A percentile compares a stretch with the other conserved stretches of the same genome.
phyloP scores from a whole-genome alignment of 2,888 invertebrate genomes.

The Galerucella nymphaeae region DNA sequence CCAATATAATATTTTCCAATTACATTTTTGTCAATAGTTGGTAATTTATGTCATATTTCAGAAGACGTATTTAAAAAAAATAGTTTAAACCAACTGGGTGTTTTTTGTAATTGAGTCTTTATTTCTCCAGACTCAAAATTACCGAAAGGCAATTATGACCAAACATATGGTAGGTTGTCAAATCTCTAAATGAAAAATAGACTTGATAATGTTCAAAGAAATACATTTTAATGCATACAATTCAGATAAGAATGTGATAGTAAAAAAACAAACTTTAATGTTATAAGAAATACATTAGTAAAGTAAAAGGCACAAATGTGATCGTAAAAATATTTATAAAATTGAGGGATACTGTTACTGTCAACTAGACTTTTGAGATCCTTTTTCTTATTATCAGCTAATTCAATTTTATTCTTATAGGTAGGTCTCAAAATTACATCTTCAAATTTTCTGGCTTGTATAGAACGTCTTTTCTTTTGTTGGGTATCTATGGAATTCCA shows the following conservation, averaged over 20 bases:
- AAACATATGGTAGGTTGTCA: not conserved
- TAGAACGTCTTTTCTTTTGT: slow-evolving; percentile 27
- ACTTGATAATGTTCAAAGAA: not conserved
- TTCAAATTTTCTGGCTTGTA: slow-evolving; percentile 1
- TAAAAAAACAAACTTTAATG: not conserved
- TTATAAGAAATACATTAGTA: not conserved
- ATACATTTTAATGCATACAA: not conserved
- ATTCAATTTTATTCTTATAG: slow-evolving; percentile 9
- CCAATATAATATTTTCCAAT: slow-evolving; percentile 1
- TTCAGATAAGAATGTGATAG: not conserved
- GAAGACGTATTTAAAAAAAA: not conserved
- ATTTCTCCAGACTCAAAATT: too few species aligned
- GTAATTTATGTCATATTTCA: not conserved
- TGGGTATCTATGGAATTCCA: slow-evolving; percentile 27
- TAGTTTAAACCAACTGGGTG: too few species aligned
- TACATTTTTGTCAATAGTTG: not conserved
- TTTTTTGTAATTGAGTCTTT: too few species aligned
- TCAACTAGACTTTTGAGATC: slow-evolving; percentile 21
- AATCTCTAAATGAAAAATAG: not conserved
- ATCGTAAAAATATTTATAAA: too few species aligned
- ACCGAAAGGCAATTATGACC: not conserved
- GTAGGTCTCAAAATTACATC: slow-evolving; percentile 17
- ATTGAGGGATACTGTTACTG: slow-evolving; percentile 32
- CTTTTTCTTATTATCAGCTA: slow-evolving; percentile 34
- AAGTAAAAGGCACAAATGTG: too few species aligned